These are phyloP conservation scores for Anolis apletophallus DNA, from an alignment of 2,797 vertebrate genomes.

Conservation along the genomic window DNA sequence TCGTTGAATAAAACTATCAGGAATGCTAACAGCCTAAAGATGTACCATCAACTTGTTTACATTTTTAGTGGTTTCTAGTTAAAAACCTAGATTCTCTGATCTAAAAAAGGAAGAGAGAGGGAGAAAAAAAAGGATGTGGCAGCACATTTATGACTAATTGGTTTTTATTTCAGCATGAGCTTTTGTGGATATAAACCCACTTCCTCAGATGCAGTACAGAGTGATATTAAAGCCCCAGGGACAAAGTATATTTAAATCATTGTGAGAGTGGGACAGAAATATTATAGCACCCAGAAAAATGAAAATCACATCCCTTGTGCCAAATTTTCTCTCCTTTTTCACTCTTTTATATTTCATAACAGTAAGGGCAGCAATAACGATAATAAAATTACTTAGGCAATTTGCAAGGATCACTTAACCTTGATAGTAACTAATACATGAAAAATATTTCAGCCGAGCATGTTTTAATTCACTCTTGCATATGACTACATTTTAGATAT, in stretches of 20 bases:
- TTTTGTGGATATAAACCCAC: no score
- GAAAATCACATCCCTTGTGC: no score
- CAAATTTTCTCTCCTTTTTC: conserved; percentile 31
- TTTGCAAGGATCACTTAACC: conserved; percentile 53
- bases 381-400: conserved; percentile 51
- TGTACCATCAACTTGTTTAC: conserved; percentile 31
- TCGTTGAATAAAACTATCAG: conserved; percentile 14
- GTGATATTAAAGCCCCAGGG: no score
- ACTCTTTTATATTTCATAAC: conserved; percentile 26
- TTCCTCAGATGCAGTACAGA: no score
- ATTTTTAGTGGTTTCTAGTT: conserved; percentile 47
- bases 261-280: no score
- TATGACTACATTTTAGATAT: conserved; percentile 66
- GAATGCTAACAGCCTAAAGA: conserved; percentile 27
- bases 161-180: no score
- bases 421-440: conserved; percentile 40
- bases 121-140: no score
- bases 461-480: conserved; percentile 58
- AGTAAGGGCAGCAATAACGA: conserved; percentile 49
- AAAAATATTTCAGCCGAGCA: conserved; percentile 21
- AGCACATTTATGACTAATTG: no score
- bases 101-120: background rate
- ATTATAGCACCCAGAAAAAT: no score
- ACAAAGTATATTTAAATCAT: no score
- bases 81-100: conserved; percentile 36